These are phyloP conservation scores for Dicrostonyx torquatus DNA, from an alignment of 2,797 vertebrate species.

Conservation along the genomic window DNA sequence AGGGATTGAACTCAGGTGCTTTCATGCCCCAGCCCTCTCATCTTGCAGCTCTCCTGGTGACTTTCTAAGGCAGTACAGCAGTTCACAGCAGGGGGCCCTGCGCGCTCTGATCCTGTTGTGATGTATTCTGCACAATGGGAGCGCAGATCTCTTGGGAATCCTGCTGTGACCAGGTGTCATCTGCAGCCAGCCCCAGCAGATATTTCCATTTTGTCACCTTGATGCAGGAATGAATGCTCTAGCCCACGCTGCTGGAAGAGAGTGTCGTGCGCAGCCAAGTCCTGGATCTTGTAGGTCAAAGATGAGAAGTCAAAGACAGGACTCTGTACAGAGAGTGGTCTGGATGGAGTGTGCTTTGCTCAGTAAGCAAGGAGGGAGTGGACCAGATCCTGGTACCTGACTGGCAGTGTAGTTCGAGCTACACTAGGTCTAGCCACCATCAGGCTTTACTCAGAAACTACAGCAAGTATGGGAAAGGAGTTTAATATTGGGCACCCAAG, in stretches of 20 bases:
- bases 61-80: neutral
- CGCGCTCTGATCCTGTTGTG: no score
- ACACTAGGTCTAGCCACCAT: accelerated
- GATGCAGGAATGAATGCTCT: neutral
- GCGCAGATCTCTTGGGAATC: neutral
- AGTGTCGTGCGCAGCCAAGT: neutral
- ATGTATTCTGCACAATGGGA: neutral
- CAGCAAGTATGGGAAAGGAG: neutral
- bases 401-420: neutral
- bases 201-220: neutral
- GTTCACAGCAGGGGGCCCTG: neutral
- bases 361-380: neutral
- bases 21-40: neutral
- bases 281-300: neutral
- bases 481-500: neutral
- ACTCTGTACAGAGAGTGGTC: no score
- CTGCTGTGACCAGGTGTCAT: neutral
- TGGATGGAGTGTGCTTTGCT: neutral
- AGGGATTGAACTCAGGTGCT: neutral
- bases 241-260: neutral
- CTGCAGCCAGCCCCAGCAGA: neutral
- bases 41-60: neutral
- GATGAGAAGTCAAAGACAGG: neutral
- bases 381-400: neutral
- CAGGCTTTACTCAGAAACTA: neutral